Percentiles rank a stretch among this genome's conserved stretches.
These are phyloP conservation scores for Timema cristinae DNA, from an alignment of 2,888 invertebrate genomes.

Conservation along the genomic window DNA sequence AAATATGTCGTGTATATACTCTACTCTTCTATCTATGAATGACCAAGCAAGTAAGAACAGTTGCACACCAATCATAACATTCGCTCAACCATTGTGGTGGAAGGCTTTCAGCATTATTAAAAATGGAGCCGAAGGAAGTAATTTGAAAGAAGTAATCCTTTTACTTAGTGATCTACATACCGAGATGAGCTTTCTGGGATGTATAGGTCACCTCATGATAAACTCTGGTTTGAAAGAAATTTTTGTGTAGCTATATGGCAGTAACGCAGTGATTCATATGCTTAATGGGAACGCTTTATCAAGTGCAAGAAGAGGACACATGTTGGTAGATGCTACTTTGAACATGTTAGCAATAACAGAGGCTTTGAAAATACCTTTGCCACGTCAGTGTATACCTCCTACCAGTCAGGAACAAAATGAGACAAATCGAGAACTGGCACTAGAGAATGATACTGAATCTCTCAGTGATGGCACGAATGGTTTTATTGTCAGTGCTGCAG, in stretches of 20 bases:
- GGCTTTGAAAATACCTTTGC: not conserved
- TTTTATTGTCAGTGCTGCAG: not conserved
- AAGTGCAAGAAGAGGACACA: not conserved
- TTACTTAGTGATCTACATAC: constrained; percentile 2
- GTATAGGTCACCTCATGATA: not conserved
- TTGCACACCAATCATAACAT: not conserved
- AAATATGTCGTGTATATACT: no score
- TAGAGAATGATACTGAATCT: no score
- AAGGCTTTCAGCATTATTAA: not conserved
- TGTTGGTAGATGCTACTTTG: constrained; percentile 8
- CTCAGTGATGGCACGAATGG: not conserved
- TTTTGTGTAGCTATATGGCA: not conserved
- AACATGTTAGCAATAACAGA: not conserved
- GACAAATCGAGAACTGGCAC: not conserved
- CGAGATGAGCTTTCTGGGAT: not conserved
- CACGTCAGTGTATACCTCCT: not conserved
- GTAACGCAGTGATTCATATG: not conserved
- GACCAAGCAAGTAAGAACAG: not conserved
- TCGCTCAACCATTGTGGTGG: constrained; percentile 8
- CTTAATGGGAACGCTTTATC: not conserved
- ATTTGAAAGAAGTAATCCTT: not conserved
- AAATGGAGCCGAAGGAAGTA: not conserved
- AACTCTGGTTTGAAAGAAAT: not conserved
- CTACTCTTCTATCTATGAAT: not conserved
- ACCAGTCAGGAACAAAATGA: not conserved